phyloP scores from a whole-genome alignment of 2,113 vertebrate genomes.

The Rafetus swinhoei region DNA sequence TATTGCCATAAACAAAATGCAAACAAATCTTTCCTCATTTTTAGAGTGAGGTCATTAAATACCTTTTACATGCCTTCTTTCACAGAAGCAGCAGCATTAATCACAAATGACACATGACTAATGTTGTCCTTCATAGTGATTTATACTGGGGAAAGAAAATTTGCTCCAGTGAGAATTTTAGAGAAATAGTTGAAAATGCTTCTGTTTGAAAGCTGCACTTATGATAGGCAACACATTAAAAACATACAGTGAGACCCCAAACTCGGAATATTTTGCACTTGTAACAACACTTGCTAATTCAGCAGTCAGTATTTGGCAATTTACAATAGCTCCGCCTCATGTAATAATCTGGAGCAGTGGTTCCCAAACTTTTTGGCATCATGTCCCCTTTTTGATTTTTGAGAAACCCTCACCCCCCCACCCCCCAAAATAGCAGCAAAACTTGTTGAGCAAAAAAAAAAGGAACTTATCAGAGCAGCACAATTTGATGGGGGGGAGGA shows the following conservation, averaged over 20 bases:
- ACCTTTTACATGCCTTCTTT: slow-evolving; percentile 22
- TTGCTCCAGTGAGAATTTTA: not conserved
- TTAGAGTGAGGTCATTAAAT: not conserved
- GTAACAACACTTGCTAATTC: not conserved
- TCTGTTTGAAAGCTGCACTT: not conserved
- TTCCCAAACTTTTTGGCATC: too few species aligned
- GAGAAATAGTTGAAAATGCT: not conserved
- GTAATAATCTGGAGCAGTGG: not conserved
- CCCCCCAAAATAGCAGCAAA: too few species aligned
- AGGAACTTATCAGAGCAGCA: too few species aligned
- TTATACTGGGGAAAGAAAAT: slow-evolving; percentile 11
- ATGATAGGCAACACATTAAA: not conserved
- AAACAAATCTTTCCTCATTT: slow-evolving; percentile 30
- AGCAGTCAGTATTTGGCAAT: not conserved
- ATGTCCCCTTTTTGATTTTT: too few species aligned
- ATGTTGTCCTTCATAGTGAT: slow-evolving; percentile 53
- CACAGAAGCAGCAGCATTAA: slow-evolving; percentile 57
- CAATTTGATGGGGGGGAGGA: not conserved
- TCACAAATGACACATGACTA: slow-evolving; percentile 62
- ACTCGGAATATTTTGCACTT: not conserved
- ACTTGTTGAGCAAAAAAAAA: too few species aligned
- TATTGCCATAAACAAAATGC: slow-evolving; percentile 5
- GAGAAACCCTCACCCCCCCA: too few species aligned
- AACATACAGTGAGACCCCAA: not conserved
- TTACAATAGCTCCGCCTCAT: not conserved